Evolutionary conservation across 2,113 vertebrate species (phyloP).

Genomic region (Emydura subglobosa): DNA sequence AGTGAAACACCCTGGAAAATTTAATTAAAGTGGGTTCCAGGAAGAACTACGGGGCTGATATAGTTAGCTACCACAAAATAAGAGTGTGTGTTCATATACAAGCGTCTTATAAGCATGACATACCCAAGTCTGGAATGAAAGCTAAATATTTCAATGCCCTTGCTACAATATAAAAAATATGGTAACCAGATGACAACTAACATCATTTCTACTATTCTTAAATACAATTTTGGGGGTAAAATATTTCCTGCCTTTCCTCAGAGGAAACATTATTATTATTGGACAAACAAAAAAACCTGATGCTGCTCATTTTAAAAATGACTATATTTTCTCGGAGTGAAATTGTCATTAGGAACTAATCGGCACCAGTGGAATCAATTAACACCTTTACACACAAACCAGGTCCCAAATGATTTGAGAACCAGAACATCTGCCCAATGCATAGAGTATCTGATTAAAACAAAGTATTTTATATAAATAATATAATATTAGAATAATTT

Average conservation of each 20-base stretch:
- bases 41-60: slow-evolving; percentile 37
- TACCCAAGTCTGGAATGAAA: background rate
- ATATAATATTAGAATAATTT: background rate
- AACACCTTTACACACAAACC: background rate
- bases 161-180: background rate
- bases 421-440: background rate
- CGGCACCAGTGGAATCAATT: background rate
- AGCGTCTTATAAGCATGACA: background rate
- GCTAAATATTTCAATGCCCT: background rate
- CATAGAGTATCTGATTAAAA: background rate
- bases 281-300: background rate
- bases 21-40: slow-evolving; percentile 68
- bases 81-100: slow-evolving; percentile 5
- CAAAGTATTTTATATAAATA: background rate
- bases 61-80: background rate
- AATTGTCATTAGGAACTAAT: background rate
- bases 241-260: slow-evolving; percentile 23
- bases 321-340: background rate
- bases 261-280: slow-evolving; percentile 2
- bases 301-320: background rate
- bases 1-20: slow-evolving; percentile 67
- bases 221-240: background rate
- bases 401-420: background rate
- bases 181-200: background rate
- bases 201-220: background rate